Percentiles rank a stretch among this genome's conserved stretches.
Evolutionary conservation across 2,797 vertebrate genomes (phyloP).

Genomic region (Phrynocephalus guinanensis): DNA sequence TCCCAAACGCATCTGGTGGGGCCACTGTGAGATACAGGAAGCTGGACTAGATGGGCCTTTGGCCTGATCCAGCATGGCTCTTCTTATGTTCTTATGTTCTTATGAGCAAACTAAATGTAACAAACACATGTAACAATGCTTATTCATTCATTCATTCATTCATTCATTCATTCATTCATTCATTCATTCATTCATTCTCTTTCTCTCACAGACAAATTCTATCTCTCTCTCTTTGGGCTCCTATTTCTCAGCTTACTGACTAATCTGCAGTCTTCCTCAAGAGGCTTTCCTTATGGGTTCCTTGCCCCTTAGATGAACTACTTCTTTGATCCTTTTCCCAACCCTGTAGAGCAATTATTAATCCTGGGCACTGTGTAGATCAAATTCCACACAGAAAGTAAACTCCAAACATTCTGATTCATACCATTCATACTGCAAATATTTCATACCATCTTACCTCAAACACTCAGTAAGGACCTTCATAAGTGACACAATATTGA

Average conservation of each 20-base stretch:
- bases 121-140: too few species aligned
- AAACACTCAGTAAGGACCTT: not conserved
- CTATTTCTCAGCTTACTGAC: not conserved
- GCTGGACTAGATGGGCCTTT: too few species aligned
- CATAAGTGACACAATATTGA: not conserved
- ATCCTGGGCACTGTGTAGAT: not conserved
- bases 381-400: not conserved
- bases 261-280: not conserved
- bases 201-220: too few species aligned
- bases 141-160: too few species aligned
- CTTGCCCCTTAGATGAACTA: not conserved
- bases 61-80: too few species aligned
- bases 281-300: not conserved
- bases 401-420: not conserved
- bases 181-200: too few species aligned
- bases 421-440: not conserved
- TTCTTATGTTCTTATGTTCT: too few species aligned
- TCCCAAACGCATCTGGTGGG: too few species aligned
- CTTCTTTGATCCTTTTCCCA: not conserved
- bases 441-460: not conserved
- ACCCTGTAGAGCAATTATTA: not conserved
- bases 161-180: too few species aligned
- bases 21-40: too few species aligned
- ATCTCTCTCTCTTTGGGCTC: too few species aligned
- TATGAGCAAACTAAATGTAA: not conserved